Percentiles rank a stretch among this genome's conserved stretches.
These are phyloP conservation scores for Stenurella melanura DNA, from an alignment of 2,888 invertebrate species.

Conservation along the genomic window DNA sequence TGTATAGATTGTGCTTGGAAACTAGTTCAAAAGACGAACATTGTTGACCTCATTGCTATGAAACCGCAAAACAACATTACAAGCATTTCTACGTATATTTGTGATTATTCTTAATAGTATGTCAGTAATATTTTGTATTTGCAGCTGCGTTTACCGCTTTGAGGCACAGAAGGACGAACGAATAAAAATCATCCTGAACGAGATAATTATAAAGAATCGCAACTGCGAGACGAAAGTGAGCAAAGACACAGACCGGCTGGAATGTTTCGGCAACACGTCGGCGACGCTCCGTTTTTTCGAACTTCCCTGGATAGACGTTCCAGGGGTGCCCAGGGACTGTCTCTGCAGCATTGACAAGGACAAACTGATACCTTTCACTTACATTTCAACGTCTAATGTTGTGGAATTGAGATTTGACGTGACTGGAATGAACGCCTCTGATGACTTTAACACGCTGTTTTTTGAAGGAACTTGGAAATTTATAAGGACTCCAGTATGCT, in stretches of 20 bases:
- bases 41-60: no score
- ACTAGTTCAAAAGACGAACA: no score
- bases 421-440: slow-evolving; percentile 87
- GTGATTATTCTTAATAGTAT: background rate
- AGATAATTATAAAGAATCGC: slow-evolving; percentile 77
- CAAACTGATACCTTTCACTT: slow-evolving; percentile 80
- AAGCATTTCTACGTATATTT: background rate
- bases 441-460: slow-evolving; percentile 89
- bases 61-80: background rate
- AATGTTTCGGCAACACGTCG: slow-evolving; percentile 82
- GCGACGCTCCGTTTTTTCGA: slow-evolving; percentile 85
- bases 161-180: slow-evolving; percentile 89
- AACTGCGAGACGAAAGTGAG: slow-evolving; percentile 78
- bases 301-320: slow-evolving; percentile 83
- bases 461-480: slow-evolving; percentile 92
- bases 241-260: slow-evolving; percentile 81
- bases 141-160: slow-evolving; percentile 90
- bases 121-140: slow-evolving; percentile 50
- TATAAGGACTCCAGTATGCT: slow-evolving; percentile 81
- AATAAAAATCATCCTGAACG: slow-evolving; percentile 84
- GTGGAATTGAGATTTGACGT: slow-evolving; percentile 89
- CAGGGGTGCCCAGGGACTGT: slow-evolving; percentile 86
- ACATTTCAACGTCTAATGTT: slow-evolving; percentile 84
- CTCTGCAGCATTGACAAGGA: slow-evolving; percentile 80
- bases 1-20: no score